A percentile compares a stretch with the other conserved stretches of the same genome.
These are phyloP conservation scores for Nematopogon swammerdamellus DNA, from an alignment of 2,888 invertebrate species.

Conservation along the genomic window DNA sequence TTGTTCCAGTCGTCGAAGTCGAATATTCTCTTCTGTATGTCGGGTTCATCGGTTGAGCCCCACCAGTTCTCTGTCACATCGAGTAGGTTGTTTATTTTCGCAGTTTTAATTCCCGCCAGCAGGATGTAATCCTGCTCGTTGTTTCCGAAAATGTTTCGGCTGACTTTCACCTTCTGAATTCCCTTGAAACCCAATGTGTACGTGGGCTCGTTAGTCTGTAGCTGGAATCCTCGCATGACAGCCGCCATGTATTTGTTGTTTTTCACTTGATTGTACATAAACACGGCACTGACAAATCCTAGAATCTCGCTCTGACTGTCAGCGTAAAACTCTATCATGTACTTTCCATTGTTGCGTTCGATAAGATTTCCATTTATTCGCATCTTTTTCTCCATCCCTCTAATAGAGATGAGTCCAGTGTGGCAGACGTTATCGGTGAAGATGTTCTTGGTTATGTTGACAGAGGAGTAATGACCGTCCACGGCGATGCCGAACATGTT, in stretches of 20 bases:
- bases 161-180: slow-evolving; percentile 89
- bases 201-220: slow-evolving; percentile 58
- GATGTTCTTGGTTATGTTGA: slow-evolving; percentile 81
- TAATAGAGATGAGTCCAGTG: slow-evolving; percentile 71
- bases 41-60: slow-evolving; percentile 74
- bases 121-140: slow-evolving; percentile 86
- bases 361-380: slow-evolving; percentile 78
- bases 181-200: slow-evolving; percentile 91
- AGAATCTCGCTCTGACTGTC: slow-evolving; percentile 93
- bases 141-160: slow-evolving; percentile 82
- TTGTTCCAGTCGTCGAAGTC: slow-evolving; percentile 99
- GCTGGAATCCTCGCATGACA: slow-evolving; percentile 30
- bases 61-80: slow-evolving; percentile 96
- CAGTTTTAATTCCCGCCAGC: slow-evolving; percentile 87
- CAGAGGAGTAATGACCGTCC: slow-evolving; percentile 90
- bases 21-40: slow-evolving; percentile 83
- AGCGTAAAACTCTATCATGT: slow-evolving; percentile 82
- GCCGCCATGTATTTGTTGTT: slow-evolving; percentile 56
- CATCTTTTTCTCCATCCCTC: slow-evolving; percentile 97
- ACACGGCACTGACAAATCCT: slow-evolving; percentile 77
- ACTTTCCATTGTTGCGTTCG: slow-evolving; percentile 74
- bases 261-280: slow-evolving; percentile 74
- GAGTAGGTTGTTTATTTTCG: slow-evolving; percentile 80
- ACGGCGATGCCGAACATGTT: slow-evolving; percentile 78
- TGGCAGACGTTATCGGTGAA: slow-evolving; percentile 86